Conservation (phyloP, 92 coral and sea anemone species). For the Blastomussa wellsi region DNA sequence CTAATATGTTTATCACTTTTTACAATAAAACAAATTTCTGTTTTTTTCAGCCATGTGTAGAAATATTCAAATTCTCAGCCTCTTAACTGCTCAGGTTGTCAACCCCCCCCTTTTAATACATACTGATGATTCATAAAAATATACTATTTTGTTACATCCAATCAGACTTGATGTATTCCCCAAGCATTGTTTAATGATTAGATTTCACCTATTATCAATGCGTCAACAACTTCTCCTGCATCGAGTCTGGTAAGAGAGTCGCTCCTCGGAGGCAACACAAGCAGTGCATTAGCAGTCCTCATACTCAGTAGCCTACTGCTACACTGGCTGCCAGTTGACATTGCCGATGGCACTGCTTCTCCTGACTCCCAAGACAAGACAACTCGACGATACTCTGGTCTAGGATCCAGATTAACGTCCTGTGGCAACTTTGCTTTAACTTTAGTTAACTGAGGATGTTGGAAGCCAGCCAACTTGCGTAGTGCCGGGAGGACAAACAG, state of each 20-base stretch:
- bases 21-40: too few species aligned
- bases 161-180: neutral
- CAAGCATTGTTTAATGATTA: neutral
- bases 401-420: conserved; percentile 73
- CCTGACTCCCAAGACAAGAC: conserved; percentile 79
- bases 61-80: too few species aligned
- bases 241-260: conserved; percentile 55
- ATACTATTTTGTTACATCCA: neutral
- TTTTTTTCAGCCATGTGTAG: too few species aligned
- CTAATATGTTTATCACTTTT: too few species aligned
- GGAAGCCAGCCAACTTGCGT: conserved; percentile 82
- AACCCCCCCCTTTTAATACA: too few species aligned
- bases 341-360: conserved; percentile 83
- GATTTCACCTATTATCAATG: conserved; percentile 77
- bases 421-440: conserved; percentile 72
- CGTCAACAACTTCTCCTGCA: conserved; percentile 74
- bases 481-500: conserved; percentile 92
- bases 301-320: conserved; percentile 97
- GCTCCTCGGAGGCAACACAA: conserved; percentile 85
- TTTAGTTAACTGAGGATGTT: conserved; percentile 67
- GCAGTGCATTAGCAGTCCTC: conserved; percentile 95
- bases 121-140: too few species aligned
- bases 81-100: too few species aligned
- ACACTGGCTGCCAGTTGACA: conserved; percentile 96
- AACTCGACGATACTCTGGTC: conserved; percentile 97